These are phyloP conservation scores for Scyliorhinus canicula DNA, from an alignment of 2,797 vertebrate genomes.

Conservation along the genomic window DNA sequence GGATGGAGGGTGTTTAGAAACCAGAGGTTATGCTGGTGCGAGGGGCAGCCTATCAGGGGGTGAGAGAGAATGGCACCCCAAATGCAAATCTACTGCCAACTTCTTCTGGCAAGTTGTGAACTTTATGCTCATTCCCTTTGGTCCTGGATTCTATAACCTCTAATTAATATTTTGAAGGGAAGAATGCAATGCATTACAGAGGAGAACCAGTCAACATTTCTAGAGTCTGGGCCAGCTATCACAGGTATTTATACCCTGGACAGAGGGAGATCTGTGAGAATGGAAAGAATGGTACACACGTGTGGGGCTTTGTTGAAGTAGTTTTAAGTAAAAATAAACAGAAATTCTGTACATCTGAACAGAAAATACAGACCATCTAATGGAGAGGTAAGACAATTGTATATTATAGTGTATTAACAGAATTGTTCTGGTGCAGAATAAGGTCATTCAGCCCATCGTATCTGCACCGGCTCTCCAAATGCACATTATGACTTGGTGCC, in stretches of 20 bases:
- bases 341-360: neutral
- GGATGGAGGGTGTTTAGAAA: slow-evolving; percentile 66
- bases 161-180: slow-evolving; percentile 44
- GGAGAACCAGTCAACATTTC: neutral
- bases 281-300: neutral
- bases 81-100: slow-evolving; percentile 50
- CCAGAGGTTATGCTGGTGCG: slow-evolving; percentile 56
- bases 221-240: neutral
- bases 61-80: slow-evolving; percentile 26
- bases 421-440: too few relatives aligned
- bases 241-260: neutral
- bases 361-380: neutral
- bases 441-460: too few relatives aligned
- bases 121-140: slow-evolving; percentile 39
- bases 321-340: neutral
- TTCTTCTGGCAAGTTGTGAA: slow-evolving; percentile 53
- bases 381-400: neutral
- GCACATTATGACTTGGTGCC: too few relatives aligned
- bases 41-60: slow-evolving; percentile 51
- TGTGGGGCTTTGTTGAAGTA: neutral
- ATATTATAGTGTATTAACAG: too few relatives aligned
- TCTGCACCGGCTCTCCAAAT: too few relatives aligned
- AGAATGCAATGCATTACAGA: slow-evolving; percentile 41
- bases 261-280: too few relatives aligned
- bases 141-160: slow-evolving; percentile 45